Conservation (phyloP, 2,888 invertebrate species). For the Pelosia muscerda region DNA sequence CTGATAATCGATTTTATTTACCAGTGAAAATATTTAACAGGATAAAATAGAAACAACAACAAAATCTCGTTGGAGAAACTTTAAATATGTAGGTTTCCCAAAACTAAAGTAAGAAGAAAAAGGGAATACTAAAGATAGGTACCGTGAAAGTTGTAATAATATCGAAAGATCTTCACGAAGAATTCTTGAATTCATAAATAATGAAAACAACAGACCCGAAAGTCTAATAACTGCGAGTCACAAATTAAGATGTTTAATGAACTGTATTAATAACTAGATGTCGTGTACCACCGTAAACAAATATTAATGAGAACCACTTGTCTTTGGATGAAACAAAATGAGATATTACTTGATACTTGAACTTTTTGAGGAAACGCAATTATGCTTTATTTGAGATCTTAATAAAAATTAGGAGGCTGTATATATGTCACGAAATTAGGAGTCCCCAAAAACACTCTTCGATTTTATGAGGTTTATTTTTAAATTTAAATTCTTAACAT, state of each 20-base stretch:
- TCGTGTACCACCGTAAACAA: conserved; percentile 13
- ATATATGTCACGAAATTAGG: too few species aligned
- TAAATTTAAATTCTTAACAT: too few species aligned
- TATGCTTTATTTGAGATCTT: background rate
- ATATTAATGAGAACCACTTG: conserved; percentile 36
- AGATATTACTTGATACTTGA: background rate
- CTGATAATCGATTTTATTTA: too few species aligned
- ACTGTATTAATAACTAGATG: background rate
- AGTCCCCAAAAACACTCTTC: too few species aligned
- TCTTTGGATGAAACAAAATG: background rate
- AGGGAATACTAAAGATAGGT: background rate
- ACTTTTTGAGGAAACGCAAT: background rate
- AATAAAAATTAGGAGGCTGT: too few species aligned
- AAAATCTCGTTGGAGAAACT: background rate
- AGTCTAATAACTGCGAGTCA: conserved; percentile 1
- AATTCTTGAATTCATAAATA: background rate
- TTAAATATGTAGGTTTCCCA: background rate
- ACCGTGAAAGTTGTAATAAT: background rate
- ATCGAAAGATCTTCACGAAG: background rate
- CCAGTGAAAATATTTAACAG: too few species aligned
- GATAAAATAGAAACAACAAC: too few species aligned
- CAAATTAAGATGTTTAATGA: conserved; percentile 25
- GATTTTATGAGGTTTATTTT: too few species aligned
- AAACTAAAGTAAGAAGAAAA: background rate
- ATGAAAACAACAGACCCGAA: background rate